phyloP scores from a whole-genome alignment of 2,113 vertebrate species.

The Uria lomvia region DNA sequence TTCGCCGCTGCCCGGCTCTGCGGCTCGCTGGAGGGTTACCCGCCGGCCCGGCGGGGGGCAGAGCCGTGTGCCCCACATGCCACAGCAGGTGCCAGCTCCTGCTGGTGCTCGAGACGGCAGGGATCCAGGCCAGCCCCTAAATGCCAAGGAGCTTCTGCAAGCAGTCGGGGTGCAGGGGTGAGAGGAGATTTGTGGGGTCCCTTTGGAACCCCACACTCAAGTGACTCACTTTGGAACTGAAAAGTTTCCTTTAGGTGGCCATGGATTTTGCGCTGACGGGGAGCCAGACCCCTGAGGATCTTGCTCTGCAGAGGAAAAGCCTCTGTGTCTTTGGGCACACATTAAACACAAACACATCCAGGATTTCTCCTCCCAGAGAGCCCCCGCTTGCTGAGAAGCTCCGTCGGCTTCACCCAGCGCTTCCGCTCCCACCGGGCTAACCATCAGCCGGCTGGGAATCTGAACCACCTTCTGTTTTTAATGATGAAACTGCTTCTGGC shows the following conservation, averaged over 20 bases:
- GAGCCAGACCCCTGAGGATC: neutral
- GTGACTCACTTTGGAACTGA: neutral
- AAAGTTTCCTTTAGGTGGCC: neutral
- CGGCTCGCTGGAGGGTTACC: neutral
- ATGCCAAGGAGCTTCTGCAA: neutral
- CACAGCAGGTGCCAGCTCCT: neutral
- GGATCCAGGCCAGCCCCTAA: neutral
- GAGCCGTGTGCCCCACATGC: too few relatives aligned
- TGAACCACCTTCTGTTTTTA: neutral
- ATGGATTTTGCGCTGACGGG: neutral
- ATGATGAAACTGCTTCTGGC: neutral
- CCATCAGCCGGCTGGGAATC: neutral
- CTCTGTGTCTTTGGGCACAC: neutral
- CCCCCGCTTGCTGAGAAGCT: neutral
- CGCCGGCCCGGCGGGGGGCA: neutral
- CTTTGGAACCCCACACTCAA: neutral
- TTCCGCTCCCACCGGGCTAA: neutral
- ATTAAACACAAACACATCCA: neutral
- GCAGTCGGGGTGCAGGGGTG: fast-evolving
- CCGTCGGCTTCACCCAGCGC: neutral
- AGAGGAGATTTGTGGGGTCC: neutral
- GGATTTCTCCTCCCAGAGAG: neutral
- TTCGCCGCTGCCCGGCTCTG: neutral
- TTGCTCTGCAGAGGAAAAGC: neutral
- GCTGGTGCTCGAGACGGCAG: neutral